Conservation (phyloP, 1,140 invertebrate genomes). For the Cecropterus lyciades region DNA sequence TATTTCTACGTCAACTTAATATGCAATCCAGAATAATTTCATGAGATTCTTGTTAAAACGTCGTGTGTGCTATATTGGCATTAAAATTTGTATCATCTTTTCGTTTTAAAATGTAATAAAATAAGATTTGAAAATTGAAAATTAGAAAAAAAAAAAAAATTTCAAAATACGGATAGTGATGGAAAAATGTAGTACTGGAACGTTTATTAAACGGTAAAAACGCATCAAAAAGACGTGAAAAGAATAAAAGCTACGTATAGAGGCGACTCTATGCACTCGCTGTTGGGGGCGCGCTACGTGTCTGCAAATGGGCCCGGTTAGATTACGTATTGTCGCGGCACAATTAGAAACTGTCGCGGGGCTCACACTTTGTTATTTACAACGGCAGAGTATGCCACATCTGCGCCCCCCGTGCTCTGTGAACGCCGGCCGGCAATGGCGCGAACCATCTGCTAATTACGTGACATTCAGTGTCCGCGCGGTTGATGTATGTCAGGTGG, state of each 20-base stretch:
- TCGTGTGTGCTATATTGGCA: too few relatives aligned
- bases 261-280: constrained; percentile 38
- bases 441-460: constrained; percentile 63
- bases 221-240: too few relatives aligned
- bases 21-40: too few relatives aligned
- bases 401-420: constrained; percentile 52
- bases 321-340: constrained; percentile 79
- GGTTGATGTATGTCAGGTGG: constrained; percentile 20
- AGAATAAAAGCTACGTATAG: background rate
- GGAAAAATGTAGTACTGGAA: too few relatives aligned
- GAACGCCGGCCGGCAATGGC: background rate
- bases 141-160: too few relatives aligned
- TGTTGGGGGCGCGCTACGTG: constrained; percentile 57
- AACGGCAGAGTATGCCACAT: constrained; percentile 67
- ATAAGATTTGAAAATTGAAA: too few relatives aligned
- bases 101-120: too few relatives aligned
- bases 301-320: constrained; percentile 73
- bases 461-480: constrained; percentile 39
- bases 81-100: too few relatives aligned
- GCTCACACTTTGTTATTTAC: constrained; percentile 70
- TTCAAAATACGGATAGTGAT: too few relatives aligned
- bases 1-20: too few relatives aligned
- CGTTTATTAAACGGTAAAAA: background rate
- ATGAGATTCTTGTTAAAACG: too few relatives aligned
- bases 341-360: constrained; percentile 79